Evolutionary conservation across 2,113 vertebrate genomes (phyloP), one percentile per base, ranked within the genome.

Genomic region (Erinaceus europaeus): DNA sequence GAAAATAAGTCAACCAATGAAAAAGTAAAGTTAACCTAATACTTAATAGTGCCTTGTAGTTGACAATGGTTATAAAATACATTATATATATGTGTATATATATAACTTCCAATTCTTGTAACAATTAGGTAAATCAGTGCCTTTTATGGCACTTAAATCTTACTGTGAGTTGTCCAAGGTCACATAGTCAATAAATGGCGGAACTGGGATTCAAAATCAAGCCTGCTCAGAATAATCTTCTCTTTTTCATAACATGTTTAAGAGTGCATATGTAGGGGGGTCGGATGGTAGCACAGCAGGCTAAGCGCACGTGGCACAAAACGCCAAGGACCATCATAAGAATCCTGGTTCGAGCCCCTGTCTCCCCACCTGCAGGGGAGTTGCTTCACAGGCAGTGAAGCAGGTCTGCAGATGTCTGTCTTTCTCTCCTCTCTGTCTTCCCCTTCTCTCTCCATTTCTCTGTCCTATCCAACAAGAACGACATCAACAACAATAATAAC

Each of bases 1-100:
- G 48, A 71, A 91, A 93, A 80, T 17, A 53, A 65, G n/a, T 5
- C 20, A 87, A 67, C 88, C 86, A 65, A 34, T 86, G 86, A 76
- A 94, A 72, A 69, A 69, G 6, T 29, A 9, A 75, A 87, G 67
- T 55, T 68, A 78, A 57, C 72, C 59, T 61, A 69, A 68, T 36
- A 83, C 55, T 86, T 62, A 57, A 40, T 14, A 86, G 17, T 21
- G 6, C 18, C 57, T 57, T 81, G 23, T 21, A n/a, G 9, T 38
- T 92, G 55, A 78, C 27, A 53, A 71, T 82, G 52, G 44, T 29
- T 84, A 9, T 85, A 52, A 61, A 42, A 82, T 71, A 57, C 5
- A 1, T 32, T 61, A 6, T 50, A 4, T 68, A 11, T 40, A 73
- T 57, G 29, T 46, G 81, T n/a, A 11, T 40, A 73, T 57, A 25